Conservation (phyloP, 2,113 vertebrate species). For the Parotia lawesii region DNA sequence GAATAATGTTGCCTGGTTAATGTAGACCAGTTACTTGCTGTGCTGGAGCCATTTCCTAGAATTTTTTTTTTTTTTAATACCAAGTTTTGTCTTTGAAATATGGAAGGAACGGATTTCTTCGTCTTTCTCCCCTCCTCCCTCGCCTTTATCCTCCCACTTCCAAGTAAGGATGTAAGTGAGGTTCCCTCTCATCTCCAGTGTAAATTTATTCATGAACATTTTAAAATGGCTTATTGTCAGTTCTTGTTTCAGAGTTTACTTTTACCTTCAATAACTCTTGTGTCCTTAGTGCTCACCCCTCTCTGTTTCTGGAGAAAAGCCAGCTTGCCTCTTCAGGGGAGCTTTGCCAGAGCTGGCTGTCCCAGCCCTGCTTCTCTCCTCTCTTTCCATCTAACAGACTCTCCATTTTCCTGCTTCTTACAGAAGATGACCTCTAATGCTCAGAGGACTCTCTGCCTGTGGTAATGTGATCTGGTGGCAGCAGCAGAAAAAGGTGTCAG, state of each 20-base stretch:
- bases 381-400: background rate
- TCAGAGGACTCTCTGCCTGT: background rate
- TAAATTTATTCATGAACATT: background rate
- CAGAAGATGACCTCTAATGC: conserved; percentile 22
- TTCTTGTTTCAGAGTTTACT: background rate
- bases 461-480: conserved; percentile 30
- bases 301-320: background rate
- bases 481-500: conserved; percentile 26
- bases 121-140: background rate
- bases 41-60: background rate
- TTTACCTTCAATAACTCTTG: background rate
- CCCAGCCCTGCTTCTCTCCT: background rate
- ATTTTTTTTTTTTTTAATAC: background rate
- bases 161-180: background rate
- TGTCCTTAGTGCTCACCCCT: background rate
- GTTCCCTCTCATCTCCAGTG: background rate
- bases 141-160: background rate
- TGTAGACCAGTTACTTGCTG: background rate
- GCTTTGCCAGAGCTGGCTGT: background rate
- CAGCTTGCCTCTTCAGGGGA: background rate
- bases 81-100: background rate
- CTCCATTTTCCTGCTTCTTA: background rate
- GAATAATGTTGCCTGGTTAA: background rate
- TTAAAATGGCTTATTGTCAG: background rate
- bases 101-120: background rate